Percentiles rank a stretch among this genome's conserved stretches.
Evolutionary conservation across 23 tunicate species (phyloP).

Genomic region (Clavelina lepadiformis): DNA sequence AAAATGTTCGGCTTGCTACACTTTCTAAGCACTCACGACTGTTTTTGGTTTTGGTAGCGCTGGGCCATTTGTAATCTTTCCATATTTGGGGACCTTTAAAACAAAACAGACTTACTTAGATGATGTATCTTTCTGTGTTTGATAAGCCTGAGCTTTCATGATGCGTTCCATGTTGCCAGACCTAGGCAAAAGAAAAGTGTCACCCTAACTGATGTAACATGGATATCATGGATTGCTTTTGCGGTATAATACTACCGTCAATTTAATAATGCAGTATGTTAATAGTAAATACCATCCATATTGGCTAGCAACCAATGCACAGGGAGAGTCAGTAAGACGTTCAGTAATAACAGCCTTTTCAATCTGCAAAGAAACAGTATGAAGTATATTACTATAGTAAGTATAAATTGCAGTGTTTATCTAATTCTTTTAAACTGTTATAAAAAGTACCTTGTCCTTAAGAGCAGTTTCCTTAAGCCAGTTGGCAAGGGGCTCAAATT

Average conservation of each 20-base stretch:
- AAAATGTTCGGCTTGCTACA: too few relatives aligned
- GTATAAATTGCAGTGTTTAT: not conserved
- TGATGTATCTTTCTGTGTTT: constrained; percentile 71
- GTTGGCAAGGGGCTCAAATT: constrained; percentile 75
- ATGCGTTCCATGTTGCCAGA: constrained; percentile 99
- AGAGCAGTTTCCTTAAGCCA: constrained; percentile 93
- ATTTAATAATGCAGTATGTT: not conserved
- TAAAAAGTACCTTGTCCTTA: constrained; percentile 54
- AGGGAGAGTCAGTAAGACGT: constrained; percentile 82
- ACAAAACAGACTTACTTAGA: constrained; percentile 53
- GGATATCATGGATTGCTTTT: not conserved
- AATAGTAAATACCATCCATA: constrained; percentile 87
- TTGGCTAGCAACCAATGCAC: constrained; percentile 94
- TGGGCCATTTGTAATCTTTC: constrained; percentile 83
- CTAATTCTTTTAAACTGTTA: not conserved
- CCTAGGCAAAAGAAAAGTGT: too few relatives aligned
- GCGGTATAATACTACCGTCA: not conserved
- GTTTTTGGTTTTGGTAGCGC: constrained; percentile 40
- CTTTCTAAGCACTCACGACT: constrained; percentile 85
- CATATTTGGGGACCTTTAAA: constrained; percentile 81
- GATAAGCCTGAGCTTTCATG: constrained; percentile 99
- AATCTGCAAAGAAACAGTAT: constrained; percentile 42
- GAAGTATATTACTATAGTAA: not conserved
- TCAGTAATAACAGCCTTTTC: constrained; percentile 95
- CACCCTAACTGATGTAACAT: too few relatives aligned